Evolutionary conservation across 2,113 vertebrate genomes (phyloP), one percentile per base, ranked within the genome.

Genomic region (Oncorhynchus mykiss): DNA sequence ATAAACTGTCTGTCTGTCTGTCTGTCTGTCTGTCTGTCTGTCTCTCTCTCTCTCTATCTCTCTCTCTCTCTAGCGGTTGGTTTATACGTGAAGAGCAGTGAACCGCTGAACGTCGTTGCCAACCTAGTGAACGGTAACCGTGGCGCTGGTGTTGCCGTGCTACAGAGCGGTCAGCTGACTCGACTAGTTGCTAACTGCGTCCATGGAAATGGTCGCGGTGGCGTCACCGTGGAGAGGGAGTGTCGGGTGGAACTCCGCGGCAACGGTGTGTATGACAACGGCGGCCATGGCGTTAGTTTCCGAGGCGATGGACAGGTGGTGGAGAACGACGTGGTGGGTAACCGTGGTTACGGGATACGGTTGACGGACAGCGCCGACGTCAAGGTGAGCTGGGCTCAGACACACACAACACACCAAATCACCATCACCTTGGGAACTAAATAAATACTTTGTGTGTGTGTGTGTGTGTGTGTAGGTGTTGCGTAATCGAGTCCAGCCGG

Each of bases 271-370:
- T 97, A 98, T 16, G 91, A 94, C 85, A 97, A 97, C 89, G 82
- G 89, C 11, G 93, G 95, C 79, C 94, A 95, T 0, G 96, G 95
- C 3, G 74, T 96, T 64, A 77, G 91, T 79, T 96, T 93, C 78
- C 90, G 90, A 22, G 94, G 96, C 0, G 94, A 93, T 6, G 95
- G 95, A n/a, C 39, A 93, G n/a, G 90, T 97, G 20, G 70, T 91
- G 0, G 96, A 98, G 86, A 98, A 98, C 0, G 96, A 97, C 76
- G 93, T 97, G 67, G 90, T 96, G 0, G 95, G 95, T 81, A 97
- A 97, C 87, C 88, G 91, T 2, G 90, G 93, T 18, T 92, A 91
- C 8, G 96, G 96, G 34, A 92, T 99, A 51, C 95, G 93, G 79
- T 85, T 96, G 39, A 89, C 94, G 7, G 94, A 93, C 73, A 87